Base-by-base conservation (phyloP, 2,888 invertebrate genomes). In the Andrena praecox region DNA sequence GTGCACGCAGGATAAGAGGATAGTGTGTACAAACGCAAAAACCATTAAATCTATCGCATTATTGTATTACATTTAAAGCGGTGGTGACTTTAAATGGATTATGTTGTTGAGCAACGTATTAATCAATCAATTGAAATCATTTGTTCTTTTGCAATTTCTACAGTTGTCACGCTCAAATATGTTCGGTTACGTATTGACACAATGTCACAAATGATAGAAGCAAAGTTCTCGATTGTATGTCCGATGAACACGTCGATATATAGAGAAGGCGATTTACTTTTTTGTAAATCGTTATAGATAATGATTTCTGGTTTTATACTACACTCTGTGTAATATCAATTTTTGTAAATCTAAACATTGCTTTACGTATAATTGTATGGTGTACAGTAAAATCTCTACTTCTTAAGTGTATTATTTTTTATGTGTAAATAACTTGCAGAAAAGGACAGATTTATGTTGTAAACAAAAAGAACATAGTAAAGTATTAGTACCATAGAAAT, bases 1-100 rank as follows among this genome's bases (percentile, higher is more conserved):
- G 89, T 91, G 89, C 90, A 90, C 89, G 90, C 79, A 88, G 85
- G 87, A 89, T 89, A 85, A 68, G 54, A 56, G 69, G 69, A 70
- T 81, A 77, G 82, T 77, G 60, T 80, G 63, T 81, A 82, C 63
- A 69, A 74, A 66, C 76, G 48, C 54, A 66, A 70, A 27, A 70
- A 48, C 66, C 42, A 70, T 73, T 62, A 78, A 60, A 63, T 76
- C 54, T 83, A 81, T 77, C 31, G 29, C 66, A 68, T 72, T 81
- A 73, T 66, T 73, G 69, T 62, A 62, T 54, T 60, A 70, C 64
- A 81, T 77, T 81, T 52, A 73, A 76, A 77, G 77, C 72, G 77
- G 59, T 73, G 72, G 70, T 81, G 77, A 83, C 72, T 81, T 69
- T 77, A 77, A 68, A 81, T 60, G 77, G 33, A 66, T 73, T 67